phyloP scores from a whole-genome alignment of 2,888 invertebrate genomes.

The Chouioia cunea region DNA sequence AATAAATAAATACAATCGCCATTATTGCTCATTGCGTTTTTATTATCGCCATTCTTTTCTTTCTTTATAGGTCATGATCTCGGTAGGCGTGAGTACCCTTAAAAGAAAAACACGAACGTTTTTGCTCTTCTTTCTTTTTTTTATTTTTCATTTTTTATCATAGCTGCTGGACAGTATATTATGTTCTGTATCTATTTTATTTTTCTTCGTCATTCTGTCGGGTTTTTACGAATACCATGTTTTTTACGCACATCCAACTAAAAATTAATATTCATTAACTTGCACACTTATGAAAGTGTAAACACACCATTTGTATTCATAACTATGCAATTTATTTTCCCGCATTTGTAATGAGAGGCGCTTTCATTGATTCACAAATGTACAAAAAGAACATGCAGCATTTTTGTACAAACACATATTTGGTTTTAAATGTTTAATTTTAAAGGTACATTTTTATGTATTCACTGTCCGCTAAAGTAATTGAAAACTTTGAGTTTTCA shows the following conservation, averaged over 20 bases:
- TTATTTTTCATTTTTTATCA: conserved; percentile 33
- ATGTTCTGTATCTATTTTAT: conserved; percentile 11
- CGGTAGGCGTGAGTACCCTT: conserved; percentile 62
- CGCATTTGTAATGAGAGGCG: too few relatives aligned
- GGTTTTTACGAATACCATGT: not conserved
- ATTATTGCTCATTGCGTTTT: conserved; percentile 32
- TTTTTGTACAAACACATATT: too few relatives aligned
- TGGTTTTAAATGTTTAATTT: too few relatives aligned
- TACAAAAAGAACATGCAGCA: too few relatives aligned
- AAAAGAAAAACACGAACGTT: conserved; percentile 19
- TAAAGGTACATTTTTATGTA: too few relatives aligned
- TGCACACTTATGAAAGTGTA: not conserved
- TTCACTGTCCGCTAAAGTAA: too few relatives aligned
- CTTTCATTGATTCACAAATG: conserved; percentile 1
- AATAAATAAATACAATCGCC: conserved; percentile 9
- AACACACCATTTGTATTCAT: too few relatives aligned
- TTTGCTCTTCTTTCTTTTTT: conserved; percentile 37
- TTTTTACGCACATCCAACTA: not conserved
- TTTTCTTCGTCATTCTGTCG: not conserved
- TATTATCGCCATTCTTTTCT: conserved; percentile 43
- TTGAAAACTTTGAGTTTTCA: too few relatives aligned
- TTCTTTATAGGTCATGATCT: conserved; percentile 62
- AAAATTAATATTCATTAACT: conserved; percentile 17
- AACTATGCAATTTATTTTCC: conserved; percentile 8
- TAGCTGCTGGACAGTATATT: conserved; percentile 28